These are phyloP conservation scores for Malthinus seriepunctatus DNA, from an alignment of 2,888 invertebrate genomes.

Conservation along the genomic window DNA sequence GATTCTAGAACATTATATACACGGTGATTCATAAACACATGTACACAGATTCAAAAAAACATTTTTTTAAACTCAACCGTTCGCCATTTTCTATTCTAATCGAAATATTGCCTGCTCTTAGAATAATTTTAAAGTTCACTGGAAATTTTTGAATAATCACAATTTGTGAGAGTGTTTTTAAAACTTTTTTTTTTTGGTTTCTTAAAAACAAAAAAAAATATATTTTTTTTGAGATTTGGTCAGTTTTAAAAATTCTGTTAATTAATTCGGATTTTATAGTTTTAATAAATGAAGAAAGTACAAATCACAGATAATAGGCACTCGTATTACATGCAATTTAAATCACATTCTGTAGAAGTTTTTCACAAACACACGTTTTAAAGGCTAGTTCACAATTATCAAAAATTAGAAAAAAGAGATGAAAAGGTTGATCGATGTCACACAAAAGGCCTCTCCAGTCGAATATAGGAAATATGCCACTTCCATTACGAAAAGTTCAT, in stretches of 20 bases:
- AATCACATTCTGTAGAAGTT: background rate
- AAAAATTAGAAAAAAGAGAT: background rate
- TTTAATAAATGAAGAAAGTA: slow-evolving; percentile 39
- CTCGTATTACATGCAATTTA: slow-evolving; percentile 35
- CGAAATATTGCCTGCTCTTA: slow-evolving; percentile 22
- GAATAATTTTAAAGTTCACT: slow-evolving; percentile 17
- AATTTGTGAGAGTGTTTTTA: no score
- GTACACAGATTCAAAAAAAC: no score
- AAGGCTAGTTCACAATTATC: background rate
- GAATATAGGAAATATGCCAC: background rate
- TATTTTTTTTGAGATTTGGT: slow-evolving; percentile 26
- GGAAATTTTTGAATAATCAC: no score
- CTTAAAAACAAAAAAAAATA: no score
- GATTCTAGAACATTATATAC: no score
- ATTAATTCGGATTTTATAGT: slow-evolving; percentile 37
- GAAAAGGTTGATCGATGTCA: background rate
- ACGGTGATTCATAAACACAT: no score
- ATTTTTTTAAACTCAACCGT: no score
- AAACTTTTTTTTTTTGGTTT: no score
- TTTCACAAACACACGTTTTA: background rate
- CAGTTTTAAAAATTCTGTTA: slow-evolving; percentile 29
- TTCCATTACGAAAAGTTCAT: no score
- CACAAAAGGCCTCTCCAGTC: background rate
- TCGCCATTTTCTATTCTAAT: no score
- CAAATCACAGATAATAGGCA: slow-evolving; percentile 55